Evolutionary conservation across 2,797 vertebrate genomes (phyloP), one percentile per base, ranked within the genome.

Genomic region (Aplochiton taeniatus): DNA sequence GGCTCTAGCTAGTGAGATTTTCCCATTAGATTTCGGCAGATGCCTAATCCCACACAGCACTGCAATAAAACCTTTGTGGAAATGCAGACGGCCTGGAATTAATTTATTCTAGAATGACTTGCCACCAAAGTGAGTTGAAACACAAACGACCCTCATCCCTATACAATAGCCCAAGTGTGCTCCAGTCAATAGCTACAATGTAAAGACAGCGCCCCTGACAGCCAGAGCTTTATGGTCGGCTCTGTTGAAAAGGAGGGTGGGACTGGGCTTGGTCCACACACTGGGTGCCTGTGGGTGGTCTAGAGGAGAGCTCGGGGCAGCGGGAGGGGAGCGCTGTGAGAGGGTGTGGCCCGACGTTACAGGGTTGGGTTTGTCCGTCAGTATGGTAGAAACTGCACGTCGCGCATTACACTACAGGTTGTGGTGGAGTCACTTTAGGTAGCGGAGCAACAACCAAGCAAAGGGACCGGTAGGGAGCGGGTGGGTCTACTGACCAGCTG

Each of bases 401-500:
- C 2, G 31, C 2, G 55, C 52, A 61, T 12, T 11, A 46, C 31
- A 51, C 58, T 61, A 54, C 4, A 71, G 42, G 8, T 31, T 31
- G 31, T 31, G 31, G 31, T 31, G 31, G 31, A 31, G 31, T 31
- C 31, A 31, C 31, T 31, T 6, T n/a, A 51, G 3, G 49, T 51
- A 51, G 13, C 49, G n/a, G n/a, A 17, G 49, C 14, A 20, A 19
- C 12, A 50, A 50, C 9, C 19, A 31, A 31, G 31, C 31, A 31
- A 31, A 31, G 31, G 6, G 31, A 31, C 31, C 2, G 6, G 31
- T 31, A n/a, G n/a, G n/a, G n/a, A n/a, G n/a, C 31, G 31, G 2
- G 31, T 31, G 31, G 31, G 3, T 31, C 31, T 31, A 31, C 93
- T 79, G 86, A 97, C 96, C 93, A 97, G 91, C 87, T 97, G 95